Evolutionary conservation across 2,113 vertebrate genomes (phyloP).

Genomic region (Promerops cafer): DNA sequence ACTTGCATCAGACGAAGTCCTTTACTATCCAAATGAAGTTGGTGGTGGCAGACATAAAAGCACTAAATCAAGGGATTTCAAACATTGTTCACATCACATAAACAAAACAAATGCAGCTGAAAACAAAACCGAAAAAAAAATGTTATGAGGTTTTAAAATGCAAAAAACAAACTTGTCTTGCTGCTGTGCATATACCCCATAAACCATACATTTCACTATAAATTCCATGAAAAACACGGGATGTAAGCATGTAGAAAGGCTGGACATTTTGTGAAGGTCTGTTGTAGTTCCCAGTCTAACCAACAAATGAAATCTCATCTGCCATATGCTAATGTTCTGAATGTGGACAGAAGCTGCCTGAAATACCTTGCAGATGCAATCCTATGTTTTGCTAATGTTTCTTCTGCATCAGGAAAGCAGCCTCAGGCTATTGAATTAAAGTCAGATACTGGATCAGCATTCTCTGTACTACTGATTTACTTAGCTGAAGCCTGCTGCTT

Average conservation of each 20-base stretch:
- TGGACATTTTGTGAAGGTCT: background rate
- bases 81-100: background rate
- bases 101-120: background rate
- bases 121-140: background rate
- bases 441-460: background rate
- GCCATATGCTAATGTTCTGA: background rate
- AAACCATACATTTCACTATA: background rate
- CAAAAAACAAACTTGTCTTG: accelerated
- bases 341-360: background rate
- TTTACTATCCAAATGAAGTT: background rate
- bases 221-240: background rate
- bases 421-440: background rate
- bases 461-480: background rate
- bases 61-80: background rate
- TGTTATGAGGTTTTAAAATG: background rate
- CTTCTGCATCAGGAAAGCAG: background rate
- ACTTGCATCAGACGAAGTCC: background rate
- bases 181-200: background rate
- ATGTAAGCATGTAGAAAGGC: background rate
- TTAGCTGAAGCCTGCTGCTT: background rate
- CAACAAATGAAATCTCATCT: background rate
- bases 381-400: background rate
- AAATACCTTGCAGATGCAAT: background rate
- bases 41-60: background rate
- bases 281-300: background rate